A percentile compares a stretch with the other conserved stretches of the same genome.
phyloP scores from a whole-genome alignment of 1,140 invertebrate genomes.

The Bactericera cockerelli region DNA sequence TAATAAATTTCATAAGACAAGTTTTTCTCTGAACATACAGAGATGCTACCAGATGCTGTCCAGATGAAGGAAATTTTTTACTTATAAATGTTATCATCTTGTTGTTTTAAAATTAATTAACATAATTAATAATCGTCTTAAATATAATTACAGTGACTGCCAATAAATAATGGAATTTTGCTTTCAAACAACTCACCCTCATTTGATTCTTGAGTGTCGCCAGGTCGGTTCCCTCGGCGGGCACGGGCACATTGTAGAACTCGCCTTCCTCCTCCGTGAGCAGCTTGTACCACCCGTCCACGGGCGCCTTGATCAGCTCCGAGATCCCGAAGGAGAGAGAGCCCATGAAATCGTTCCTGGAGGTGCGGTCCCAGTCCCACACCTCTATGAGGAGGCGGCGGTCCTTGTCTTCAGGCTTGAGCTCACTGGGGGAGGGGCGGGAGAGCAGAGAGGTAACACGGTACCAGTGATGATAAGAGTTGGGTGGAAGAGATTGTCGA shows the following conservation, averaged over 20 bases:
- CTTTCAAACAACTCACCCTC: constrained; percentile 51
- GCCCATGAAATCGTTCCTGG: constrained; percentile 99
- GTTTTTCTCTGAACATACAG: too few relatives aligned
- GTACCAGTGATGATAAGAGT: too few relatives aligned
- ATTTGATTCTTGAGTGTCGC: constrained; percentile 73
- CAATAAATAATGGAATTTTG: too few relatives aligned
- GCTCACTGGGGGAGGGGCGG: constrained; percentile 62
- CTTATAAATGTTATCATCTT: too few relatives aligned
- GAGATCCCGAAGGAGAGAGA: constrained; percentile 96
- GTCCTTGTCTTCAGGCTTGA: constrained; percentile 91
- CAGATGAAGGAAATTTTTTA: too few relatives aligned
- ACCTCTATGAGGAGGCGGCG: constrained; percentile 87
- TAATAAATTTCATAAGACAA: too few relatives aligned
- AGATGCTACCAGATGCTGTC: too few relatives aligned
- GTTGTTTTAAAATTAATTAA: too few relatives aligned
- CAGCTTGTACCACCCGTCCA: constrained; percentile 95
- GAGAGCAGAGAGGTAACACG: too few relatives aligned
- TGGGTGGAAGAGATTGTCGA: too few relatives aligned
- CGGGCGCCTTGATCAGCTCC: constrained; percentile 83
- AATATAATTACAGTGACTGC: too few relatives aligned
- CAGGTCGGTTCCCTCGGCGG: constrained; percentile 79
- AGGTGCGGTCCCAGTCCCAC: constrained; percentile 99
- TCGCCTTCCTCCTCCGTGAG: constrained; percentile 96
- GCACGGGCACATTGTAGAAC: constrained; percentile 95
- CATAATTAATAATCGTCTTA: too few relatives aligned